phyloP scores from a whole-genome alignment of 2,888 invertebrate species.

The Sylvicola cinctus region DNA sequence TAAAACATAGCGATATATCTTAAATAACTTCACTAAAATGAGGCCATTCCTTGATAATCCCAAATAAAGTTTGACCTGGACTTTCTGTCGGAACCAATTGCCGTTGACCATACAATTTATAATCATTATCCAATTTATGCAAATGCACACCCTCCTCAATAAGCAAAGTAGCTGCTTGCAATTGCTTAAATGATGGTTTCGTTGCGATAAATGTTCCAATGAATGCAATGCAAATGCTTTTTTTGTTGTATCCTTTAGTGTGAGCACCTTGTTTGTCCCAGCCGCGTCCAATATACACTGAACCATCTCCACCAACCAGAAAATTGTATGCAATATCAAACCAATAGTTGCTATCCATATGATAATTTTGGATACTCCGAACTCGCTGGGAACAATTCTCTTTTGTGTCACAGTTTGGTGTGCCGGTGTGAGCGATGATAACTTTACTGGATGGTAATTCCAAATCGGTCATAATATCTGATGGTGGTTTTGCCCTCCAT shows the following conservation, averaged over 20 bases:
- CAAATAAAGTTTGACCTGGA: not conserved
- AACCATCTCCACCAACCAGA: constrained; percentile 57
- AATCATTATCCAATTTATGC: not conserved
- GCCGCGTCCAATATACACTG: constrained; percentile 50
- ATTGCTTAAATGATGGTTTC: constrained; percentile 29
- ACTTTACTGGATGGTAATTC: not conserved
- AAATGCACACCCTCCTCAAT: constrained; percentile 36
- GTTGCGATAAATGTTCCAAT: constrained; percentile 45
- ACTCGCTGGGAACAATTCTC: not conserved
- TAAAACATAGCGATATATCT: too few species aligned
- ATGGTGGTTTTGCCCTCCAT: not conserved
- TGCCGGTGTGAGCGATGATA: not conserved
- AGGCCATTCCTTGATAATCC: not conserved
- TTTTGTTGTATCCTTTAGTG: constrained; percentile 38
- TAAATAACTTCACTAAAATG: not conserved
- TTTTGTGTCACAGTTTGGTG: not conserved
- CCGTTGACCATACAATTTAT: not conserved
- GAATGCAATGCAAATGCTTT: constrained; percentile 48
- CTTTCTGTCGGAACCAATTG: not conserved
- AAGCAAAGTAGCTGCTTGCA: constrained; percentile 38
- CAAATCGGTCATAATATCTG: not conserved
- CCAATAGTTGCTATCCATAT: constrained; percentile 42
- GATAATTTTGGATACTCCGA: constrained; percentile 13
- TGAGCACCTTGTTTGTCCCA: constrained; percentile 57
- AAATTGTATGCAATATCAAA: constrained; percentile 60